Evolutionary conservation across 2,113 vertebrate species (phyloP).

Genomic region (Trematocara marginatum): DNA sequence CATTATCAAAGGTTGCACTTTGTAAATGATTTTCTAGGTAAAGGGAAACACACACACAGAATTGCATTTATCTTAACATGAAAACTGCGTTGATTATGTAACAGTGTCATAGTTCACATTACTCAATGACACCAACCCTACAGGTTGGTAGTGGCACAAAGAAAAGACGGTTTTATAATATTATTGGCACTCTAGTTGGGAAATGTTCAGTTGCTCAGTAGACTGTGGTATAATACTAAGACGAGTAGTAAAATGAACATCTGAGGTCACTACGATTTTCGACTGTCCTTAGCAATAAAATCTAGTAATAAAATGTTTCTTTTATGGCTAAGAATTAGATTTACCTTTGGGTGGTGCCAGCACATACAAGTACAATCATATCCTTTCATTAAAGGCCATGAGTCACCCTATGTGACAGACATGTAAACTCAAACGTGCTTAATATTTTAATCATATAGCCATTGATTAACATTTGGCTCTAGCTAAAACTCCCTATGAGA

Average conservation of each 20-base stretch:
- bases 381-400: background rate
- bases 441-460: background rate
- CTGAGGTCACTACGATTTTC: background rate
- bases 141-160: background rate
- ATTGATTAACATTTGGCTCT: background rate
- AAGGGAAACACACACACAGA: rapidly evolving
- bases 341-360: background rate
- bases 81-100: background rate
- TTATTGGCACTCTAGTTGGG: background rate
- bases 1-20: background rate
- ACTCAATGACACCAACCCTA: background rate
- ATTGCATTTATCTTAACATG: background rate
- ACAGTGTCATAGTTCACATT: background rate
- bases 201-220: background rate
- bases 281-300: background rate
- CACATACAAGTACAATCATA: background rate
- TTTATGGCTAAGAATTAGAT: background rate
- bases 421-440: background rate
- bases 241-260: background rate
- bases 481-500: background rate
- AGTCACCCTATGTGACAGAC: background rate
- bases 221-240: background rate
- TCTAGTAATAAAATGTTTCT: background rate
- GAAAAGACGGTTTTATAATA: background rate
- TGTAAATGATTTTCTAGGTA: background rate